Base-by-base conservation (phyloP, 2,113 vertebrate genomes). In the Phasianus colchicus region DNA sequence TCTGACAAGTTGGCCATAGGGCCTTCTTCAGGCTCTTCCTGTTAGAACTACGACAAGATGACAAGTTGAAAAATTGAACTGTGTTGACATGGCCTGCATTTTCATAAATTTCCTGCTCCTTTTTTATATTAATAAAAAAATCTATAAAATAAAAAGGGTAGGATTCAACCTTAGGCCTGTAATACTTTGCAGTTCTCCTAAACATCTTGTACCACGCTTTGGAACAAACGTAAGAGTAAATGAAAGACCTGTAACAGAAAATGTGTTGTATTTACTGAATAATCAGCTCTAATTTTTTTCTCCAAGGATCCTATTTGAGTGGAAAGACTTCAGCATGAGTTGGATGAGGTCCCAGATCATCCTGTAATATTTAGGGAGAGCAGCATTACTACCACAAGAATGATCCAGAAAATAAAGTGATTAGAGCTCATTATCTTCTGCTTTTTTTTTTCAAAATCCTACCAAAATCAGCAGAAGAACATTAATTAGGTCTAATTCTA, bases 1-100 rank as follows among this genome's bases (percentile, higher is more conserved):
- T 94, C 87, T 97, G 98, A 97, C 96, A 95, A 78, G 54, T 89
- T 95, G 92, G 93, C 97, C 95, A 93, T 81, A 66, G 96, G 97
- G 94, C 94, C 94, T 94, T 94, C 95, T 92, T 75, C 78, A 63
- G 95, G 95, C 91, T 92, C 83, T 70, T 93, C 90, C 78, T 86
- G 72, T 95, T 83, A 88, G 78, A 72, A 90, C 52, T 83, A 83
- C 93, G 90, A 84, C 67, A 86, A 80, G 87, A 90, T 92, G 96
- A 97, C 95, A 94, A 71, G 80, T 67, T 74, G 83, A 85, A 81
- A 91, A 96, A 76, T 63, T 93, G 86, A 97, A 58, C 52, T 30
- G 25, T 91, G 92, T 78, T 95, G 96, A 97, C 95, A 87, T 3
- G 34, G 73, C 71, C 86, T 27, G 11, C 38, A 88, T 89, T 88